Evolutionary conservation across 2,888 invertebrate species (phyloP).

Genomic region (Conomelus anceps): DNA sequence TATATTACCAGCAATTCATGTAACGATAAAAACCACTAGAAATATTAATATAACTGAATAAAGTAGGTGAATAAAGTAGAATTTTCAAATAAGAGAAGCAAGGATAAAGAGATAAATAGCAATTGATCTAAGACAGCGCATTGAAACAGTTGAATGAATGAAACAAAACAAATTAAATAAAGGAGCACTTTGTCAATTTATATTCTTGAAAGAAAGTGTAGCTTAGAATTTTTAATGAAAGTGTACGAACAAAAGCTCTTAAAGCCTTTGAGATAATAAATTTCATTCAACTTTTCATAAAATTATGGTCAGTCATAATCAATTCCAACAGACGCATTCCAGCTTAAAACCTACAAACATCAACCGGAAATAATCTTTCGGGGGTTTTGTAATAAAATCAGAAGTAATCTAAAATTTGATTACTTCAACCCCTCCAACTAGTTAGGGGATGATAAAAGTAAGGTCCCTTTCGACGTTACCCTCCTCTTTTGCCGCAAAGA

Average conservation of each 20-base stretch:
- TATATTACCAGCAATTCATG: too few species aligned
- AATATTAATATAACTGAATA: too few species aligned
- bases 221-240: not conserved
- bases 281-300: not conserved
- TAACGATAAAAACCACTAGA: too few species aligned
- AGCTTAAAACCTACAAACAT: not conserved
- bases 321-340: not conserved
- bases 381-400: not conserved
- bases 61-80: too few species aligned
- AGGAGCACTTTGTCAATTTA: not conserved
- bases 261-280: not conserved
- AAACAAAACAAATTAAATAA: too few species aligned
- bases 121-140: too few species aligned
- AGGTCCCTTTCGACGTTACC: not conserved
- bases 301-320: not conserved
- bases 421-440: not conserved
- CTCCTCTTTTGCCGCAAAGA: not conserved
- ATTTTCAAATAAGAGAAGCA: too few species aligned
- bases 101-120: too few species aligned
- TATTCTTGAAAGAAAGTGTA: not conserved
- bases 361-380: not conserved
- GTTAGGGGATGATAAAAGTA: not conserved
- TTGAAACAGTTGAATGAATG: too few species aligned
- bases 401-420: not conserved
- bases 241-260: not conserved